Base-by-base conservation (phyloP, 2,888 invertebrate species). In the Zygaena filipendulae region DNA sequence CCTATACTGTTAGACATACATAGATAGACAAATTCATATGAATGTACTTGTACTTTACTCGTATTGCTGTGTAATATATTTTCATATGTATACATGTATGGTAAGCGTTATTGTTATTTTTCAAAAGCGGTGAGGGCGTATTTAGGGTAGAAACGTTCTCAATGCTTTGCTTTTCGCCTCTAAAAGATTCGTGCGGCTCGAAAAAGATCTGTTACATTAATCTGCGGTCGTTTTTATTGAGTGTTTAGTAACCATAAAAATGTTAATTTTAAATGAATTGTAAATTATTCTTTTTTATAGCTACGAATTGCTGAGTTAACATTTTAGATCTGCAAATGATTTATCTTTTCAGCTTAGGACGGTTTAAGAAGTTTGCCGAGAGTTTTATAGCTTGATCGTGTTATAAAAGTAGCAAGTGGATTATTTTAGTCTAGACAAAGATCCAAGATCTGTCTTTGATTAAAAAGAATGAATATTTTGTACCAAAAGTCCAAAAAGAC, bases 11-110 rank as follows among this genome's bases (percentile, higher is more conserved):
- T n/a, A n/a, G n/a, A n/a, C n/a, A n/a, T n/a, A n/a, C n/a, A n/a
- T n/a, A n/a, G n/a, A n/a, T n/a, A n/a, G n/a, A n/a, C n/a, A n/a
- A n/a, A n/a, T n/a, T n/a, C n/a, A n/a, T n/a, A n/a, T n/a, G n/a
- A n/a, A n/a, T n/a, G n/a, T n/a, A n/a, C n/a, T n/a, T n/a, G n/a
- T n/a, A n/a, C n/a, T n/a, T n/a, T n/a, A n/a, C n/a, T n/a, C n/a
- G n/a, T n/a, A n/a, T n/a, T n/a, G n/a, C n/a, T n/a, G n/a, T 69
- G 64, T 70, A 77, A 71, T 75, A 63, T 69, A 63, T 62, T 66
- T 64, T 56, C 61, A 59, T 61, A 61, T 62, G 64, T 66, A 62
- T 67, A 59, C 52, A 45, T 54, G 45, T 54, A 61, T 54, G 52
- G 49, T 48, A 57, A 49, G 64, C 59, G 61, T 64, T 69, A 77